phyloP scores from a whole-genome alignment of 1,140 invertebrate genomes.

The Formica selysi region DNA sequence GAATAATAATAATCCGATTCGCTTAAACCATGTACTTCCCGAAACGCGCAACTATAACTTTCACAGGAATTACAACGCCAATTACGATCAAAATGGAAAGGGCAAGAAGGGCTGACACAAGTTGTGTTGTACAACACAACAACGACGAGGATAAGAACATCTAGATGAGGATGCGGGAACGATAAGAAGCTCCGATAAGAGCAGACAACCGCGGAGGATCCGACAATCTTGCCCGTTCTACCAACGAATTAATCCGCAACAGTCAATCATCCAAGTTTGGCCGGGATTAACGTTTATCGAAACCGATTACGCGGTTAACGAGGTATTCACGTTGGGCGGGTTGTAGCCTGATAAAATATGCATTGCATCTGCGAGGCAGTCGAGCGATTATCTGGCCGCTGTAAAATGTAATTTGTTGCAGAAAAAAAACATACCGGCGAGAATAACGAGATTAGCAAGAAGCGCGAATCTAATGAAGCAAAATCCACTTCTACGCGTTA shows the following conservation, averaged over 20 bases:
- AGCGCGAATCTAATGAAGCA: slow-evolving; percentile 23
- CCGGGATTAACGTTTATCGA: not conserved
- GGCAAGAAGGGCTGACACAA: slow-evolving; percentile 34
- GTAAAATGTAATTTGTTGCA: slow-evolving; percentile 31
- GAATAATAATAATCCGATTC: slow-evolving; percentile 23
- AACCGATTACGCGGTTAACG: slow-evolving; percentile 37
- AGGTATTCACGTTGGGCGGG: slow-evolving; percentile 17
- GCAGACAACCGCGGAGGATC: not conserved
- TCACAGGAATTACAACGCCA: slow-evolving; percentile 13
- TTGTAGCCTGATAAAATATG: slow-evolving; percentile 34
- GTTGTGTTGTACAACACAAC: slow-evolving; percentile 43
- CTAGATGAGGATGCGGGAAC: slow-evolving; percentile 49
- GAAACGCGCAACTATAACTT: slow-evolving; percentile 8
- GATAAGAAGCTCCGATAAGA: slow-evolving; percentile 50
- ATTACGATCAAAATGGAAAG: not conserved
- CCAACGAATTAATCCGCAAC: slow-evolving; percentile 3
- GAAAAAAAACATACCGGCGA: not conserved
- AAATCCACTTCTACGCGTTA: not conserved
- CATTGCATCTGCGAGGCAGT: slow-evolving; percentile 14
- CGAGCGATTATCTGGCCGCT: not conserved
- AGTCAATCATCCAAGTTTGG: not conserved
- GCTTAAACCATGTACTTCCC: no score
- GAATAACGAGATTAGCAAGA: slow-evolving; percentile 21
- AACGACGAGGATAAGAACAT: slow-evolving; percentile 41
- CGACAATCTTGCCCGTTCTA: slow-evolving; percentile 12